phyloP scores from a whole-genome alignment of 2,888 invertebrate genomes.

The Abrostola triplasia region DNA sequence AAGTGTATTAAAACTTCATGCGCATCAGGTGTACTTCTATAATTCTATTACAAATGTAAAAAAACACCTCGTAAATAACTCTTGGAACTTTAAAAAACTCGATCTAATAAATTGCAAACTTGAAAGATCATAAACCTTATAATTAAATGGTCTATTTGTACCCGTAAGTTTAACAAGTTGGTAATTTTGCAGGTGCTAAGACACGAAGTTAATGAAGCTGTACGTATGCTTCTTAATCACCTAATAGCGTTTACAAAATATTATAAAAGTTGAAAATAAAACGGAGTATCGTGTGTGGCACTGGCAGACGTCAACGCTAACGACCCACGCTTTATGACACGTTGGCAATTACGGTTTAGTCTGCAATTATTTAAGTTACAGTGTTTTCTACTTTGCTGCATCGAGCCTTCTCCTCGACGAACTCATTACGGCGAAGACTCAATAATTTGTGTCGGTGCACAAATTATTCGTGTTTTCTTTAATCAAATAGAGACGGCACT shows the following conservation, averaged over 20 bases:
- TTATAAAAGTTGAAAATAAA: slow-evolving; percentile 29
- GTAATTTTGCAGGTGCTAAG: slow-evolving; percentile 31
- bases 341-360: slow-evolving; percentile 68
- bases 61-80: slow-evolving; percentile 13
- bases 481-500: slow-evolving; percentile 63
- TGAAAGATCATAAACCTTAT: slow-evolving; percentile 8
- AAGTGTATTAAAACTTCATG: too few relatives aligned
- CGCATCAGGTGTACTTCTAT: too few relatives aligned
- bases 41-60: slow-evolving; percentile 5
- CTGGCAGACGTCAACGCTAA: slow-evolving; percentile 60
- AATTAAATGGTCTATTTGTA: slow-evolving; percentile 22
- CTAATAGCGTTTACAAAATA: slow-evolving; percentile 18
- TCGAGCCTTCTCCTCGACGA: slow-evolving; percentile 52
- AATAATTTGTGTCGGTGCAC: slow-evolving; percentile 60
- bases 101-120: slow-evolving; percentile 14
- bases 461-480: slow-evolving; percentile 62
- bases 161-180: slow-evolving; percentile 19
- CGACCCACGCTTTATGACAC: slow-evolving; percentile 69
- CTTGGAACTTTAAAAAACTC: slow-evolving; percentile 8
- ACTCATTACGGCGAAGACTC: slow-evolving; percentile 50
- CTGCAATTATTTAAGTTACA: slow-evolving; percentile 68
- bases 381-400: slow-evolving; percentile 65
- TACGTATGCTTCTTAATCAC: slow-evolving; percentile 13
- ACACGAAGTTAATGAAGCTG: slow-evolving; percentile 28
- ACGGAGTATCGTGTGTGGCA: slow-evolving; percentile 48